These are phyloP conservation scores for Solenopsis fugax DNA, from an alignment of 1,140 invertebrate genomes.

Conservation along the genomic window DNA sequence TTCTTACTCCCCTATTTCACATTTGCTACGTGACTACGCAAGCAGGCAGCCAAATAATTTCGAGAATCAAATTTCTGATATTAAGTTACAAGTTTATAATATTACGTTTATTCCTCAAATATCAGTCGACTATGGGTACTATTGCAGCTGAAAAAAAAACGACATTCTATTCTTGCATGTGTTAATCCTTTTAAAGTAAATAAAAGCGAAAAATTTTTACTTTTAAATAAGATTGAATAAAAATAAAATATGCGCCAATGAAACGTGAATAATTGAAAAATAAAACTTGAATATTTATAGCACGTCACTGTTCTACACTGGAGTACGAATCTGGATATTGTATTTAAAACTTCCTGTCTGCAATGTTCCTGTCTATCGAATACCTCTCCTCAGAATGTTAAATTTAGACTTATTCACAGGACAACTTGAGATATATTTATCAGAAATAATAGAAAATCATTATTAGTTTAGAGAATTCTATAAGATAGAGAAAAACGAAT, in stretches of 20 bases:
- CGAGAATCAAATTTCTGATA: neutral
- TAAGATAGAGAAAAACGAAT: neutral
- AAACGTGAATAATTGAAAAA: slow-evolving; percentile 4
- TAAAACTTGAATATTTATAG: neutral
- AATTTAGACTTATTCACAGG: neutral
- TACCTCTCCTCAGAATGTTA: neutral
- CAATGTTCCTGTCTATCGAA: neutral
- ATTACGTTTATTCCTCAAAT: neutral
- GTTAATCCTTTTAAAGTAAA: slow-evolving; percentile 1
- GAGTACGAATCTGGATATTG: neutral
- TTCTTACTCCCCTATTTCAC: slow-evolving; percentile 2
- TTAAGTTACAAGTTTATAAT: neutral
- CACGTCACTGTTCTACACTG: neutral
- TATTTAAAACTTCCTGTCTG: neutral
- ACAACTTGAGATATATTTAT: neutral
- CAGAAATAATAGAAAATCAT: neutral
- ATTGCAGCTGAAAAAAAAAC: neutral
- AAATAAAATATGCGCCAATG: neutral
- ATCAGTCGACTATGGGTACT: neutral
- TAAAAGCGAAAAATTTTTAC: neutral
- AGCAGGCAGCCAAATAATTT: neutral
- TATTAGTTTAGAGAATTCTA: neutral
- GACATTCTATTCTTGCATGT: neutral
- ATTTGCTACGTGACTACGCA: slow-evolving; percentile 15
- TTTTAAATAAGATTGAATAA: neutral